Evolutionary conservation across 2,797 vertebrate species (phyloP), one percentile per base, ranked within the genome.

Genomic region (Cossypha dichroa): DNA sequence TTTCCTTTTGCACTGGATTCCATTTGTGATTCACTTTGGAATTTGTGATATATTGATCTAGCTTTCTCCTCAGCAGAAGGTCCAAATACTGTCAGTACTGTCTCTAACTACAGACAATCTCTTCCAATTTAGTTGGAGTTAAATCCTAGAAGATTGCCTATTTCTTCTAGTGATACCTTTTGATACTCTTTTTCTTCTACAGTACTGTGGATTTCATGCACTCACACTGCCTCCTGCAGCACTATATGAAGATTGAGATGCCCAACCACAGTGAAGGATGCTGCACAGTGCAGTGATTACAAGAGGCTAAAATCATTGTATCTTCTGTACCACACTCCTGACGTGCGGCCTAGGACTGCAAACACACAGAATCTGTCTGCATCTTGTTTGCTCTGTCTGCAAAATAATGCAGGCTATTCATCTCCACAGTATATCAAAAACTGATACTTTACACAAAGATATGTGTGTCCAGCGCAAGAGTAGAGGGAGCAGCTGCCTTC

Each of bases 401-500:
- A 77, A 43, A 84, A 46, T 34, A 81, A 48, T 4, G n/a, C 5
- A 70, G 70, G 41, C 75, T 68, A 5, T 23, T 86, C 41, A 74
- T 25, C 62, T 69, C 28, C 43, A 74, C 28, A 28, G 45, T 33
- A 56, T 26, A 25, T 41, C 41, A 51, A 59, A 46, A 75, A 46
- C 29, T 46, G 43, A 16, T 67, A 67, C 49, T 92, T 76, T 54
- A 70, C 18, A 68, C 1, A 77, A 46, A 76, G 58, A 46, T 18
- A 28, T 0, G 4, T 0, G 4, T 59, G 43, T 45, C 69, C 70
- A 76, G 20, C 38, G 36, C 68, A 85, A 45, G 7, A 60, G 56
- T 11, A 88, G 16, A 85, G 40, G 29, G 81, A 93, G 79, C 83
- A 96, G 76, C 86, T 88, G 85, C 90, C 76, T 90, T 54, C 98